Evolutionary conservation across 2,797 vertebrate genomes (phyloP).

Genomic region (Macroramphosus scolopax): DNA sequence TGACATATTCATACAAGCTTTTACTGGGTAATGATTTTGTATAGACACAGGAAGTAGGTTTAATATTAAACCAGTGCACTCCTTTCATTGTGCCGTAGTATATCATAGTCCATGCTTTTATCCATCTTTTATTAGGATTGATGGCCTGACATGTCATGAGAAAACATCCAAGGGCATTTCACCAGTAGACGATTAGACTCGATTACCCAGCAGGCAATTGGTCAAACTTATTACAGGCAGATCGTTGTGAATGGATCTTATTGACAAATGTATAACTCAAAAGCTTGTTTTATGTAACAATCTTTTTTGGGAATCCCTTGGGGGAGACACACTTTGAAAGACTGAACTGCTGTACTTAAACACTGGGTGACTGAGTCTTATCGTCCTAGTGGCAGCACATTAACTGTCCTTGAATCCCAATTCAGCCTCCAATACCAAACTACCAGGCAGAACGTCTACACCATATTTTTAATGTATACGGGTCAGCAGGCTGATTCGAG

Average conservation of each 20-base stretch:
- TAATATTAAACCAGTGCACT: neutral
- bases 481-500: conserved; percentile 34
- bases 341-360: conserved; percentile 5
- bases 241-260: conserved; percentile 22
- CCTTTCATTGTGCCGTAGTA: no score
- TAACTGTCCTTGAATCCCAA: conserved; percentile 48
- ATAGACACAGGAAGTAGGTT: neutral
- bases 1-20: no score
- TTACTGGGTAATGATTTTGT: neutral
- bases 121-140: no score
- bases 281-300: no score
- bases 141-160: no score
- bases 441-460: neutral
- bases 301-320: no score
- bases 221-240: conserved; percentile 17
- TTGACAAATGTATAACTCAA: conserved; percentile 13
- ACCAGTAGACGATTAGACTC: conserved; percentile 65
- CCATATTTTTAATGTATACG: no score
- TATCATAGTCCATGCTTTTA: neutral
- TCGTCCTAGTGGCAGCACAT: conserved; percentile 51
- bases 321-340: conserved; percentile 2
- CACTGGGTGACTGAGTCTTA: conserved; percentile 47
- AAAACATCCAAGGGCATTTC: conserved; percentile 41
- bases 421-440: conserved; percentile 43
- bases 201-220: conserved; percentile 39